Base-by-base conservation (phyloP, 2,113 vertebrate genomes). In the Anhinga rufa region DNA sequence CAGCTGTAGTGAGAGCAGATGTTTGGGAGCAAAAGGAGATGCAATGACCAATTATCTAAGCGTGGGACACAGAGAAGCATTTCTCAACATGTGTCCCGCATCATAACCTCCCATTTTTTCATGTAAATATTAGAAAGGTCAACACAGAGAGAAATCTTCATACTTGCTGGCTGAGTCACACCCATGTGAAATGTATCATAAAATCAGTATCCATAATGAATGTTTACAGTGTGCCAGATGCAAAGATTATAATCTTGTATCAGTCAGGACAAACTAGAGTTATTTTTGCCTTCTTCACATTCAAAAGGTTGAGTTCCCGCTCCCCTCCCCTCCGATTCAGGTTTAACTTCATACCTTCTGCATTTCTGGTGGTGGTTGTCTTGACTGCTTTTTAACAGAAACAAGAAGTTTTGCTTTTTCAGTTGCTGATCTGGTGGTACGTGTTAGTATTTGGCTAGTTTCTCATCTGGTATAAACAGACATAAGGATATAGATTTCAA, bases 291-390 rank as follows among this genome's bases (percentile, higher is more conserved):
- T 87, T 96, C 60, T 40, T 84, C 54, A 46, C 5, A 2, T 84
- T 72, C 52, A 82, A 88, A 92, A 64, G 29, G 17, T 71, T 61
- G 40, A 75, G 44, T 44, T 91, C 20, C 58, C 9, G 11, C 24
- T 38, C 28, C 19, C 9, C 29, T 71, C 12, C 9, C 32, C 66
- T 61, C 46, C 0, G 0, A 58, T 68, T 95, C 95, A 95, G 91
- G 92, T 93, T 97, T 91, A 92, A 87, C 92, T 87, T 95, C 95
- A 93, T 95, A 90, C 42, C 85, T 96, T 69, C 87, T 81, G 75
- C 75, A 91, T 92, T 91, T 93, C 82, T 95, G 40, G 36, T 79
- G 16, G 17, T 54, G 49, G 17, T 61, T 91, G 68, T 70, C 80
- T 62, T 32, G 21, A 52, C 48, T 68, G 48, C 34, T 51, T 69